Conservation (phyloP, 2,113 vertebrate species). For the western clawed frog (Xenopus tropicalis) region UCB_Xtro_10.0 CM004443.2:151432501-151433000, state of each 20-base stretch:
- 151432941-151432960: constrained; percentile 28
- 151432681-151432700: no score
- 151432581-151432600: no score
- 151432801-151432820: no score
- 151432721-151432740: background rate
- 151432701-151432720: background rate
- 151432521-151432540: no score
- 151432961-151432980: constrained; percentile 29
- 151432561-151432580: no score
- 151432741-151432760: background rate
- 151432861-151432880: constrained; percentile 6
- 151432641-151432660: no score
- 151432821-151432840: no score
- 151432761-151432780: background rate
- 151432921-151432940: constrained; percentile 24
- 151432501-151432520: no score
- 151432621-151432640: no score
- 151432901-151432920: constrained; percentile 22
- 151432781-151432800: background rate
- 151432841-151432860: background rate
- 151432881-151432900: constrained; percentile 2
- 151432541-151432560: no score
- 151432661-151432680: no score
- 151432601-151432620: no score
- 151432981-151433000: constrained; percentile 23